A percentile compares a stretch with the other conserved stretches of the same genome.
These are phyloP conservation scores for Leiothrix lutea DNA, from an alignment of 2,113 vertebrate genomes.

Conservation along the genomic window DNA sequence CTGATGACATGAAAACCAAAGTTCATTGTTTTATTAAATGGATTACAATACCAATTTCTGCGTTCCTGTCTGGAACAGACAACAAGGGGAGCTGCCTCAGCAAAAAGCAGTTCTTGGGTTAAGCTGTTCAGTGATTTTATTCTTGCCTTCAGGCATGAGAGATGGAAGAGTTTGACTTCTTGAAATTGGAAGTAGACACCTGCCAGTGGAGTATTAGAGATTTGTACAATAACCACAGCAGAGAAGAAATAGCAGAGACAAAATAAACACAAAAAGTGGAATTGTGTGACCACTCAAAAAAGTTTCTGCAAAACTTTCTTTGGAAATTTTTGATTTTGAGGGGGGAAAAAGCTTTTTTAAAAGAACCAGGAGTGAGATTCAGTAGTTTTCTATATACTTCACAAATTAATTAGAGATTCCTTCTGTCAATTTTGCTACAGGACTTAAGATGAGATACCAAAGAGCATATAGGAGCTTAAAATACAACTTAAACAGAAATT, in stretches of 20 bases:
- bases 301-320: background rate
- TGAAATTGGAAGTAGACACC: conserved; percentile 19
- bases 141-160: conserved; percentile 53
- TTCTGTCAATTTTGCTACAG: background rate
- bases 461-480: background rate
- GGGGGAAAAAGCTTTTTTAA: rapidly evolving
- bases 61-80: conserved; percentile 1
- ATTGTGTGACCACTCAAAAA: background rate
- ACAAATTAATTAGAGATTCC: background rate
- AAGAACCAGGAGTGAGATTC: background rate
- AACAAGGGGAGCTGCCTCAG: conserved; percentile 37
- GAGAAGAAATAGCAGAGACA: background rate
- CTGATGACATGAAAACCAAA: background rate
- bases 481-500: conserved; percentile 4
- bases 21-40: conserved; percentile 24
- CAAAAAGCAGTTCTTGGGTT: conserved; percentile 43
- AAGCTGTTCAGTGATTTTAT: conserved; percentile 40
- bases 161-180: conserved; percentile 33
- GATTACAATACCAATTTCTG: background rate
- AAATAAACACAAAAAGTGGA: background rate
- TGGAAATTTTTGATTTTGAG: background rate
- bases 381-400: background rate
- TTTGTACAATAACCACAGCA: background rate
- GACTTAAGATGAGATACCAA: background rate
- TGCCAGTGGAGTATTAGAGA: background rate